Evolutionary conservation across 2,888 invertebrate genomes (phyloP).

Genomic region (Dexiosoma caninum): DNA sequence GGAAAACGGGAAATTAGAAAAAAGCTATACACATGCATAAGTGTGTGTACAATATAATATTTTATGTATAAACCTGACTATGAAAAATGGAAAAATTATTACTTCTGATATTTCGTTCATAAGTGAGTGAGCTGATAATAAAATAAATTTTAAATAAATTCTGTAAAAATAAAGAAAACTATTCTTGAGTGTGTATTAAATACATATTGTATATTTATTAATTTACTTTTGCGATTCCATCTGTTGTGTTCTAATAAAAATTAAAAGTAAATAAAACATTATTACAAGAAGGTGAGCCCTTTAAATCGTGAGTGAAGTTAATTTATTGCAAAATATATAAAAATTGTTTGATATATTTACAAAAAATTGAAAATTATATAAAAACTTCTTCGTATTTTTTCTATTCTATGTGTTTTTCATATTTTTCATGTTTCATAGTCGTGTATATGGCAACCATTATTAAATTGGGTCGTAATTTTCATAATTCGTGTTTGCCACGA

Average conservation of each 20-base stretch:
- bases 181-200: not conserved
- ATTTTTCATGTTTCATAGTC: slow-evolving; percentile 30
- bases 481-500: slow-evolving; percentile 60
- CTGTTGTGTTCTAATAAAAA: slow-evolving; percentile 5
- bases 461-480: slow-evolving; percentile 55
- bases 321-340: slow-evolving; percentile 26
- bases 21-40: not conserved
- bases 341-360: not conserved
- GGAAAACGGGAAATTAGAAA: slow-evolving; percentile 9
- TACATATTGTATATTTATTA: not conserved
- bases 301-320: slow-evolving; percentile 25
- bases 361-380: slow-evolving; percentile 48
- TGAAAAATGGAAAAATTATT: slow-evolving; percentile 42
- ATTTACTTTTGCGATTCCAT: not conserved
- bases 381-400: slow-evolving; percentile 33
- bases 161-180: not conserved
- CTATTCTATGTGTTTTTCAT: slow-evolving; percentile 19
- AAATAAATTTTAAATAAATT: not conserved
- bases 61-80: slow-evolving; percentile 8
- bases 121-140: not conserved
- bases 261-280: not conserved
- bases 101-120: not conserved
- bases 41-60: slow-evolving; percentile 9
- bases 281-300: not conserved
- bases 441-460: slow-evolving; percentile 49